phyloP scores from a whole-genome alignment of 1,140 invertebrate genomes.

The Eufriesea mexicana region DNA sequence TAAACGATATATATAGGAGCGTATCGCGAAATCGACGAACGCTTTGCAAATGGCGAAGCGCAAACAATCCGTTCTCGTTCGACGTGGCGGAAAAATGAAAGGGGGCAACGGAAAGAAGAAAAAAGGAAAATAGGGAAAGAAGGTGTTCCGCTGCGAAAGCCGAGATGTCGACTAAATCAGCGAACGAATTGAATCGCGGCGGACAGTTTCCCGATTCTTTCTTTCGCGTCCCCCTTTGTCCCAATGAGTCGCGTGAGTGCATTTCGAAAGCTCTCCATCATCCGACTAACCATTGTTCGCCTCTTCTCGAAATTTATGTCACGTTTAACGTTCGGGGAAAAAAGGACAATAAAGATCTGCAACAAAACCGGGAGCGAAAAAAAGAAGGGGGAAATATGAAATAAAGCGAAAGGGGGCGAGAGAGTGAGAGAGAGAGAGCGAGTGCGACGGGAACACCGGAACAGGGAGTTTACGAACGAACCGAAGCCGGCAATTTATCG shows the following conservation, averaged over 20 bases:
- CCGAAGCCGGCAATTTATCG: not conserved
- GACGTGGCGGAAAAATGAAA: too few species aligned
- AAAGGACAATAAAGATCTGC: not conserved
- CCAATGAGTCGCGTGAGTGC: not conserved
- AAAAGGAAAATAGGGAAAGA: not conserved
- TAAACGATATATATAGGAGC: too few species aligned
- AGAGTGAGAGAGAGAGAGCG: too few species aligned
- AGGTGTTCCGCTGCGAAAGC: not conserved
- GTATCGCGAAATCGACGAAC: not conserved
- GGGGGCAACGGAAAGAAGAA: not conserved
- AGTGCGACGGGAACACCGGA: too few species aligned
- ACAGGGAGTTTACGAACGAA: not conserved
- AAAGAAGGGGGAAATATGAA: not conserved
- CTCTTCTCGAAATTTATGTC: not conserved
- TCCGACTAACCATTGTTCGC: not conserved
- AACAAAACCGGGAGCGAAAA: not conserved
- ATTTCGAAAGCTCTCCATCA: slow-evolving; percentile 11
- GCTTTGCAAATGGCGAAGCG: not conserved
- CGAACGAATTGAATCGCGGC: slow-evolving; percentile 38
- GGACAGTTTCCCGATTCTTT: slow-evolving; percentile 46
- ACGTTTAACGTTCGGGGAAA: not conserved
- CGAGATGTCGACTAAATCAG: slow-evolving; percentile 44
- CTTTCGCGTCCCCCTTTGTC: not conserved
- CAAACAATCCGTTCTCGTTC: not conserved
- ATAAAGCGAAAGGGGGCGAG: too few species aligned